Percentiles rank a stretch among this genome's conserved stretches.
These are phyloP conservation scores for Apocheima hispidaria DNA, from an alignment of 2,888 invertebrate species.

Conservation along the genomic window DNA sequence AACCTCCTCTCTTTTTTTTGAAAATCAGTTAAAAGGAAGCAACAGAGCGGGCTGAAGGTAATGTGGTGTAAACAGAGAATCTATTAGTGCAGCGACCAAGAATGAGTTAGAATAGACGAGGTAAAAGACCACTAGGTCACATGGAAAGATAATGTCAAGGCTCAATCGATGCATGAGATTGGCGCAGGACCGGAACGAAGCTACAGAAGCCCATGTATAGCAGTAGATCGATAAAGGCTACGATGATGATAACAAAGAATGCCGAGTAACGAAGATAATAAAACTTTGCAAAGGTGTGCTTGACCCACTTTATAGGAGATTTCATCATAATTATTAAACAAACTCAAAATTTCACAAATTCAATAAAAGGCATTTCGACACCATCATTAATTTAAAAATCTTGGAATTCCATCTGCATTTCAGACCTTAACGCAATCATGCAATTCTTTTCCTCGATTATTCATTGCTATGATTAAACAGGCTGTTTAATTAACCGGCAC, in stretches of 20 bases:
- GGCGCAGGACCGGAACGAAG: too few relatives aligned
- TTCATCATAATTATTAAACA: constrained; percentile 11
- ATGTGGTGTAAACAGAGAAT: too few relatives aligned
- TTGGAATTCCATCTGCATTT: not conserved
- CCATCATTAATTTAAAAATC: constrained; percentile 8
- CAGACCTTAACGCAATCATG: not conserved
- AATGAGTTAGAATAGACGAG: too few relatives aligned
- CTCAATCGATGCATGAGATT: too few relatives aligned
- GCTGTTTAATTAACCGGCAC: constrained; percentile 42
- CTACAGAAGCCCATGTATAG: too few relatives aligned
- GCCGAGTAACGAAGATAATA: not conserved
- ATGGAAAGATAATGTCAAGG: too few relatives aligned
- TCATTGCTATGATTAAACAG: constrained; percentile 39
- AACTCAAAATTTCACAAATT: constrained; percentile 24
- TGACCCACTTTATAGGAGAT: constrained; percentile 10
- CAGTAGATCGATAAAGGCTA: too few relatives aligned
- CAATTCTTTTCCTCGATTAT: constrained; percentile 35
- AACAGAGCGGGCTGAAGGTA: too few relatives aligned
- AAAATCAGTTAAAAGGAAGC: too few relatives aligned
- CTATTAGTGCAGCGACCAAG: too few relatives aligned
- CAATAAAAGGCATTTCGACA: constrained; percentile 21
- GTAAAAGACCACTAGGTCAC: too few relatives aligned
- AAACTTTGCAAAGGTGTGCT: not conserved
- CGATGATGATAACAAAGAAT: not conserved
- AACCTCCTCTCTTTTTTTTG: too few relatives aligned